Evolutionary conservation across 2,797 vertebrate species (phyloP), one percentile per base, ranked within the genome.

Genomic region (Hipposideros larvatus): DNA sequence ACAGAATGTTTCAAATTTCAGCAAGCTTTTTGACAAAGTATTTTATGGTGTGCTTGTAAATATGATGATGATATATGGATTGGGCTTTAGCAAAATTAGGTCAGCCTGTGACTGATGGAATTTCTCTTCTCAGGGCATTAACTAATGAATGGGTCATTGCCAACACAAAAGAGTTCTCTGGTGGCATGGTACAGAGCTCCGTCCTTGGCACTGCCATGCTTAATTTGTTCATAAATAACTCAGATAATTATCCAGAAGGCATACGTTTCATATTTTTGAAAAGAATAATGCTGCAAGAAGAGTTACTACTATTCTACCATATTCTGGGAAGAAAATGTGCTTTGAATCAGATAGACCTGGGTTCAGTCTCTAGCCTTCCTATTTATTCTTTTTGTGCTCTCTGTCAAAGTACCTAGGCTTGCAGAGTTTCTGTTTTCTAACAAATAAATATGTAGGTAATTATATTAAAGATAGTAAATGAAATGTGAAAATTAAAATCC

Each of bases 61-160:
- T 82, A n/a, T 48, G 41, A 89, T 73, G 34, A 46, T 92, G 68
- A 95, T 94, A 24, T 68, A 78, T 90, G 70, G 8, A 19, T 66
- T 87, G 48, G 5, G 13, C 34, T 80, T 87, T 87, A 28, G n/a
- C n/a, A 93, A 74, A 94, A 91, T 92, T 86, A 86, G 93, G 91
- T 93, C 93, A 92, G 34, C 55, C 84, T 93, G 71, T 83, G 61
- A n/a, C 63, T 65, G 21, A 28, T 75, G 31, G 13, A 87, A 63
- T 92, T 82, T 19, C 19, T 92, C 55, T 87, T 87, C 61, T 46
- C 46, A 83, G 92, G 31, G 37, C 84, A 86, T 66, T 90, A 71
- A 91, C 31, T 53, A 37, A 71, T 73, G n/a, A 37, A 71, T 73
- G 37, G 83, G 41, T 55, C 80, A 26, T n/a, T 95, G 78, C 66